phyloP scores from a whole-genome alignment of 2,888 invertebrate species.

The Geotrupes spiniger region DNA sequence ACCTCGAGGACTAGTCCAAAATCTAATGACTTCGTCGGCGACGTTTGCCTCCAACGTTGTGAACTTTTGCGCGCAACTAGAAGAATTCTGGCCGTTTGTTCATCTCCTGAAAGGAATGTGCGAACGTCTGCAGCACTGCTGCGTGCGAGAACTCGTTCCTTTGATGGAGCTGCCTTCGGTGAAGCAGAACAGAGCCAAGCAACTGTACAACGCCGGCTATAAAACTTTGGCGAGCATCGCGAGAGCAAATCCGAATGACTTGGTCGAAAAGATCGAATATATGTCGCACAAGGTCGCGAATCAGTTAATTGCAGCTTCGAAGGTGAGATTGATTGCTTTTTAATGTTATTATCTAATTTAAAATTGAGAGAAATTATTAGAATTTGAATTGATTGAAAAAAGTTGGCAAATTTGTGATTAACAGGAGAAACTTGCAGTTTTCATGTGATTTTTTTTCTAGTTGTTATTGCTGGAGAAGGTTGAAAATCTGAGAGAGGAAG shows the following conservation, averaged over 20 bases:
- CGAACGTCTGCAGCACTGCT: conserved; percentile 75
- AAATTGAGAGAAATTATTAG: conserved; percentile 13
- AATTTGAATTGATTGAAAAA: not conserved
- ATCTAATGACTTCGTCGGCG: conserved; percentile 67
- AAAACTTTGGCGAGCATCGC: conserved; percentile 75
- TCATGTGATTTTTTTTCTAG: conserved; percentile 60
- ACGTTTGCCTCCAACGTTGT: conserved; percentile 74
- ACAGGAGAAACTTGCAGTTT: too few species aligned
- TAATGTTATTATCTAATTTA: conserved; percentile 9
- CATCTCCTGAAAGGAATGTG: conserved; percentile 73
- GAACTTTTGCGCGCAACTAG: conserved; percentile 75
- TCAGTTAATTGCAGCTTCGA: conserved; percentile 83
- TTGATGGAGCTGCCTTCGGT: conserved; percentile 88
- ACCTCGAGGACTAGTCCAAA: conserved; percentile 76
- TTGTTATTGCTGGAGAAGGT: conserved; percentile 78
- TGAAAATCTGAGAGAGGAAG: conserved; percentile 84
- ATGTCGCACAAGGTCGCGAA: conserved; percentile 70
- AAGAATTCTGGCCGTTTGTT: conserved; percentile 78
- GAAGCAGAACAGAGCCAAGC: conserved; percentile 81
- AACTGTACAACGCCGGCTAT: conserved; percentile 80
- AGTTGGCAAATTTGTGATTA: too few species aligned
- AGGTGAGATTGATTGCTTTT: conserved; percentile 58
- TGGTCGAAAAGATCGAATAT: conserved; percentile 66
- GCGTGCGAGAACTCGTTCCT: conserved; percentile 72
- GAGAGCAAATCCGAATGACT: conserved; percentile 61